Conservation (phyloP, 2,888 invertebrate genomes). For the Pristionchus exspectatus region DNA sequence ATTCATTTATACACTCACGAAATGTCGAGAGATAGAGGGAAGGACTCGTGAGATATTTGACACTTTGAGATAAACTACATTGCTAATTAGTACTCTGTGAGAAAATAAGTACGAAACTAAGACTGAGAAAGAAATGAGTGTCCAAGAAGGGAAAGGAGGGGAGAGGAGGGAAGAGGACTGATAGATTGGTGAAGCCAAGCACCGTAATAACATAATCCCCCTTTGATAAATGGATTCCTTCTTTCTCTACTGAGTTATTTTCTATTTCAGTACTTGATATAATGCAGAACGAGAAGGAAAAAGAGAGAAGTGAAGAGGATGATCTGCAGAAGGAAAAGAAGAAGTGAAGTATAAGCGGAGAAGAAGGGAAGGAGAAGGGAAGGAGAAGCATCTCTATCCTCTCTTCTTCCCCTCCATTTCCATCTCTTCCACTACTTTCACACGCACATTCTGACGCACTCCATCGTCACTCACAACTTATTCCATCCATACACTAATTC, state of each 20-base stretch:
- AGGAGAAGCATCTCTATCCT: neutral
- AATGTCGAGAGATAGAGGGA: neutral
- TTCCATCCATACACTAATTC: neutral
- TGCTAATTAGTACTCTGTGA: conserved; percentile 4
- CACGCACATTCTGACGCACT: conserved; percentile 34
- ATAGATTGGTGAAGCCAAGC: conserved; percentile 1
- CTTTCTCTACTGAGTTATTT: neutral
- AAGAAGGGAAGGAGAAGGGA: neutral
- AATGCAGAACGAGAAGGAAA: neutral
- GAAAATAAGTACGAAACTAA: neutral
- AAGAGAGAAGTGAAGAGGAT: neutral
- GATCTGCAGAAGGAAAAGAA: conserved; percentile 12
- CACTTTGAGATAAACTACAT: neutral
- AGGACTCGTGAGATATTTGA: conserved; percentile 10
- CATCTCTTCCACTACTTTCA: conserved; percentile 35
- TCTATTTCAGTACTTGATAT: conserved; percentile 2
- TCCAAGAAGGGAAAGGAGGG: neutral
- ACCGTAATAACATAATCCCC: conserved; percentile 32
- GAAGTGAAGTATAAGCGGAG: neutral
- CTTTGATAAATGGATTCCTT: conserved; percentile 10
- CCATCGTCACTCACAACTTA: neutral
- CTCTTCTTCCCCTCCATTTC: conserved; percentile 17
- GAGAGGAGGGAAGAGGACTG: neutral
- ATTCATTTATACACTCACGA: conserved; percentile 4
- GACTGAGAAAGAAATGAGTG: neutral